Base-by-base conservation (phyloP, 2,113 vertebrate genomes). In the Rutilus rutilus region DNA sequence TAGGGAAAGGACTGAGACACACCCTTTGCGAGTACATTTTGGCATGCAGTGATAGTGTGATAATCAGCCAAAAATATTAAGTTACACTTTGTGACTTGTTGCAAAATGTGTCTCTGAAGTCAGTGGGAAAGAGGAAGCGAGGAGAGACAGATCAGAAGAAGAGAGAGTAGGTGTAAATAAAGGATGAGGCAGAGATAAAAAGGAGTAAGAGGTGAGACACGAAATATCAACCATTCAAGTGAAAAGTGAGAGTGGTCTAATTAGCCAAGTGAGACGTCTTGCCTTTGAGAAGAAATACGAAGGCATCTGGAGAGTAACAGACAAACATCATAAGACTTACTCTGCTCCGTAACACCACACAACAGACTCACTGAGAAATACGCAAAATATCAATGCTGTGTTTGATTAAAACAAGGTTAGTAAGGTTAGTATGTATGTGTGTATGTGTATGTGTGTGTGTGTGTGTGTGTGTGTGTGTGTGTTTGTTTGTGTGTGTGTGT, bases 211-310 rank as follows among this genome's bases (percentile, higher is more conserved):
- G 19, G 67, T 83, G 81, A 73, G 67, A 59, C 64, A 83, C 33
- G 47, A 47, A 69, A 82, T 82, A 69, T 82, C 80, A 82, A 54
- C 45, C 80, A 82, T 19, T 82, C 79, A 69, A 73, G 30, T 83
- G 82, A 57, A 79, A 73, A 83, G 82, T 73, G 82, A 71, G 50
- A 83, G 82, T 83, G 67, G 42, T 71, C 67, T 54, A 73, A 83
- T 83, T 83, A 86, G 47, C 59, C 73, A 73, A 75, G 73, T 85
- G 45, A 92, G 91, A 93, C 90, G 82, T 93, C 91, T 93, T 95
- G 94, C 92, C 95, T 95, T 95, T 86, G 91, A 95, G 94, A 94
- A 95, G 92, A 93, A 95, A 94, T 93, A 96, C 94, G 92, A 94
- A 93, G 91, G 93, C 91, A 93, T 94, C 93, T 95, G 94, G 92